phyloP scores from a whole-genome alignment of 2,888 invertebrate genomes.

The Zootermopsis nevadensis region DNA sequence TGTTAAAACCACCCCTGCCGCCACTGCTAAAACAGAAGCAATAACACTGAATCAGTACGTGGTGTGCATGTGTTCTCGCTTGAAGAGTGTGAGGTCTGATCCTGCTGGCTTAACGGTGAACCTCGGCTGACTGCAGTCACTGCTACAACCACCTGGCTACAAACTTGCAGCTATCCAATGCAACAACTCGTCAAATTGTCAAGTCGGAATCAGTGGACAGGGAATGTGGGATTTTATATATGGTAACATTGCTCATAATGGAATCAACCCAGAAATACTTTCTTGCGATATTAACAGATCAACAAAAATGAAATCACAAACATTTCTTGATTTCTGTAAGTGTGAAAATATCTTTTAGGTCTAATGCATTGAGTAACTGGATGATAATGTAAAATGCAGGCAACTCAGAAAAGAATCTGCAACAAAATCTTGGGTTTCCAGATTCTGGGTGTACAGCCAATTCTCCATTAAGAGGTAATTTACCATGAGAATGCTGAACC shows the following conservation, averaged over 20 bases:
- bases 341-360: too few relatives aligned
- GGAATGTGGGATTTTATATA: background rate
- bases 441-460: too few relatives aligned
- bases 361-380: too few relatives aligned
- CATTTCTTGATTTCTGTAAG: too few relatives aligned
- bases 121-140: conserved; percentile 34
- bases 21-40: conserved; percentile 89
- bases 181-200: conserved; percentile 53
- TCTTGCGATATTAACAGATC: too few relatives aligned
- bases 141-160: conserved; percentile 42
- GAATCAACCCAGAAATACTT: background rate
- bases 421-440: too few relatives aligned
- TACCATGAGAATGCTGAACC: too few relatives aligned
- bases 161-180: conserved; percentile 31
- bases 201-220: background rate
- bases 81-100: conserved; percentile 32
- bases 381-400: too few relatives aligned
- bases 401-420: too few relatives aligned
- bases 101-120: conserved; percentile 33
- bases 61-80: conserved; percentile 32
- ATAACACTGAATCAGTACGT: conserved; percentile 81
- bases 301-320: too few relatives aligned
- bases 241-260: conserved; percentile 20
- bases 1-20: conserved; percentile 95
- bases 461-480: too few relatives aligned